phyloP scores from a whole-genome alignment of 2,888 invertebrate species.

The Thera britannica region DNA sequence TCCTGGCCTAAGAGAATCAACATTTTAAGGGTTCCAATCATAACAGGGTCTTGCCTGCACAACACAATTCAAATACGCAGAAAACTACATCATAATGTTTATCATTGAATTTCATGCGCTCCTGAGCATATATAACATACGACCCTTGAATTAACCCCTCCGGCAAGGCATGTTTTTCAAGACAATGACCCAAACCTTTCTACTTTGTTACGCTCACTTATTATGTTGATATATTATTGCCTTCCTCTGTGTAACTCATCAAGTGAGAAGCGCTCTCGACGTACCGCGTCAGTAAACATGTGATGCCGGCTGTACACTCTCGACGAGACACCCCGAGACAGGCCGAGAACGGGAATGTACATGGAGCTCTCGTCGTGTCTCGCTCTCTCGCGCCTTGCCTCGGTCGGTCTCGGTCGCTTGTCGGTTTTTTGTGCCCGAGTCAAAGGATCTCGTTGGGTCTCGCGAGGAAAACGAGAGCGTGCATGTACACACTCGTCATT shows the following conservation, averaged over 20 bases:
- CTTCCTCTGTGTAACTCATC: constrained; percentile 41
- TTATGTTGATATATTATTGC: constrained; percentile 41
- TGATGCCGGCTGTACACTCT: no score
- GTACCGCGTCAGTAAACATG: constrained; percentile 42
- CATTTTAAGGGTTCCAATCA: no score
- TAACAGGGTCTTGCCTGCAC: background rate
- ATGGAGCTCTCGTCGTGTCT: no score
- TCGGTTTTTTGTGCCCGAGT: no score
- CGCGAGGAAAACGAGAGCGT: no score
- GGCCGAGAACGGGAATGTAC: no score
- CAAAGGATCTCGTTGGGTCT: no score
- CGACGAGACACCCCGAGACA: no score
- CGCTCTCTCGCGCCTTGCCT: no score
- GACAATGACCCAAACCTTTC: constrained; percentile 33
- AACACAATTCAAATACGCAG: constrained; percentile 34
- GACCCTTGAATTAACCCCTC: constrained; percentile 31
- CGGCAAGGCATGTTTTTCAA: constrained; percentile 36
- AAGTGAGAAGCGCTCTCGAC: constrained; percentile 38
- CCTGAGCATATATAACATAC: constrained; percentile 30
- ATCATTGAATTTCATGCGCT: constrained; percentile 16
- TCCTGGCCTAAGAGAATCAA: no score
- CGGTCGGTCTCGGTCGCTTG: no score
- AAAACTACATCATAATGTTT: constrained; percentile 19
- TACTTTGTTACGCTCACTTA: constrained; percentile 42
- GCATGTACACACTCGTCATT: no score